Percentiles rank a stretch among this genome's conserved stretches.
Evolutionary conservation across 2,888 invertebrate genomes (phyloP).

Genomic region (Branchipolynoe longqiensis): DNA sequence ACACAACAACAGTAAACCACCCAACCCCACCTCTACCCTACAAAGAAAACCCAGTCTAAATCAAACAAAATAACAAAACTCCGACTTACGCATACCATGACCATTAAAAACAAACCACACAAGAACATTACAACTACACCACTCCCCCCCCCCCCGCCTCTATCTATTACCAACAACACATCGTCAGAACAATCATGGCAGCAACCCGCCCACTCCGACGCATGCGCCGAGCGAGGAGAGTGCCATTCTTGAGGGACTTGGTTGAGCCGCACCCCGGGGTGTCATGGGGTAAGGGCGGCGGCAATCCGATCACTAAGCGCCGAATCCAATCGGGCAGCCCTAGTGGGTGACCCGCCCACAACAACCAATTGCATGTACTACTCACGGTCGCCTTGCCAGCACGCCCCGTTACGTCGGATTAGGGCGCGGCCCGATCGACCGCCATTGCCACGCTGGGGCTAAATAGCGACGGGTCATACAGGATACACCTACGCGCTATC

Average conservation of each 20-base stretch:
- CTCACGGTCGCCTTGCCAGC: neutral
- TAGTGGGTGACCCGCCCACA: neutral
- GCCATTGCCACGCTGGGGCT: slow-evolving; percentile 6
- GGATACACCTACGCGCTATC: slow-evolving; percentile 35
- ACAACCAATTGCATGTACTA: slow-evolving; percentile 47
- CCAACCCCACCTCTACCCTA: too few relatives aligned
- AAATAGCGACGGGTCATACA: slow-evolving; percentile 35
- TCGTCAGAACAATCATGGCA: too few relatives aligned
- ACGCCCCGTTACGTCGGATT: slow-evolving; percentile 32
- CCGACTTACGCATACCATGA: too few relatives aligned
- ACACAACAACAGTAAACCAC: too few relatives aligned
- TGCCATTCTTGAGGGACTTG: too few relatives aligned
- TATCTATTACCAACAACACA: too few relatives aligned
- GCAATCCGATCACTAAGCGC: slow-evolving; percentile 39
- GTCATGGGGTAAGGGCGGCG: neutral
- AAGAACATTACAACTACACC: neutral
- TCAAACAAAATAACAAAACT: too few relatives aligned
- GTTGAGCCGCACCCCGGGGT: neutral
- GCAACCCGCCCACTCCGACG: too few relatives aligned
- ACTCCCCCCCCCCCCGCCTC: neutral
- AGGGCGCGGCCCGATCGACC: slow-evolving; percentile 28
- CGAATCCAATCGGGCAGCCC: slow-evolving; percentile 37
- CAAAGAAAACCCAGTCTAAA: too few relatives aligned
- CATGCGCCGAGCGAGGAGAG: too few relatives aligned
- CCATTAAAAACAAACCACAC: too few relatives aligned